Evolutionary conservation across 2,113 vertebrate genomes (phyloP), one percentile per base, ranked within the genome.

Genomic region (Gasterosteus aculeatus): DNA sequence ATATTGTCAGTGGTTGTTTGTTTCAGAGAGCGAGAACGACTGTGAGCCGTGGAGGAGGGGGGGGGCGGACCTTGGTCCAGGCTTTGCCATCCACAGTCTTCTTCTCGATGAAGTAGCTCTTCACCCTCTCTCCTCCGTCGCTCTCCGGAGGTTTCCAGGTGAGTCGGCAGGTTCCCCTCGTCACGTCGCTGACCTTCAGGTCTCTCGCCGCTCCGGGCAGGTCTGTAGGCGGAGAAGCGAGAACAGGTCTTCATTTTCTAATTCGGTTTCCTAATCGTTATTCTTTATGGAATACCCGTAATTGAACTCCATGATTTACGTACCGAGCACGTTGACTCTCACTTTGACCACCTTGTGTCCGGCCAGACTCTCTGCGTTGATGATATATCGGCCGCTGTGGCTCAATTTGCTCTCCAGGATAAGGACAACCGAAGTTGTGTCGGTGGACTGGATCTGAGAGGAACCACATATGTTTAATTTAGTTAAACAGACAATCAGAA

Each of bases 61-160:
- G n/a, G 19, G 10, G 10, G 14, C 3, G 3, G 57, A 98, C 98
- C 93, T 96, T 99, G 15, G 97, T 97, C 98, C 98, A 99, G 75
- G 98, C 97, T 89, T 98, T 99, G 69, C 97, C 97, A 72, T 93
- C 92, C 65, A 97, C 95, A 0, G 95, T 96, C 88, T 95, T 99
- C 91, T 96, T 97, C 90, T 99, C 98, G 22, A 99, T 94, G 68
- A 96, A 97, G 84, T 99, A 99, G 87, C 97, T 97, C 93, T 96
- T 98, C 78, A 99, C 95, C 86, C 96, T 95, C 47, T 98, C 96
- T 82, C 98, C 98, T 76, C 98, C 98, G 44, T 99, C 98, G 60
- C 95, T 94, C 19, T 95, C 96, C 71, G 98, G 98, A 83, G 97
- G 94, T 87, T 97, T 99, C 98, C 98, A 99, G 57, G 95, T 93